These are phyloP conservation scores for Pangasius mekongensis DNA, from an alignment of 2,797 vertebrate genomes.

Conservation along the genomic window DNA sequence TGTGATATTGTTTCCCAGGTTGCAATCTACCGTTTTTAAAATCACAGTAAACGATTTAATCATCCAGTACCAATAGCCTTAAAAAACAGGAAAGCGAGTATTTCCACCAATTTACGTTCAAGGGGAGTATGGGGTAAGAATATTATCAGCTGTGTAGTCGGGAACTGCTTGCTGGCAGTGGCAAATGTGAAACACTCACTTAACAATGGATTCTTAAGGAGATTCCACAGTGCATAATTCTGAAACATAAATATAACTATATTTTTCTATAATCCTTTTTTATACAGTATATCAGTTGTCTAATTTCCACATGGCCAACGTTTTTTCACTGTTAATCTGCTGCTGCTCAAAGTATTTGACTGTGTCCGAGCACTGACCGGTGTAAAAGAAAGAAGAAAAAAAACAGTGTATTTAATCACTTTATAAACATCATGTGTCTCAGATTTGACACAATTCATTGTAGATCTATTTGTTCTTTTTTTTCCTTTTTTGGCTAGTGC, in stretches of 20 bases:
- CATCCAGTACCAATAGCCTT: neutral
- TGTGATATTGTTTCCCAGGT: neutral
- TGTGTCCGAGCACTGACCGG: neutral
- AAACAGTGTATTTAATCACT: neutral
- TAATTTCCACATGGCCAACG: neutral
- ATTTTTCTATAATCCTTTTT: neutral
- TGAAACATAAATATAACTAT: neutral
- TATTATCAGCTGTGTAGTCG: neutral
- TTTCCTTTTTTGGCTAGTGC: neutral
- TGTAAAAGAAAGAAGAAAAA: neutral
- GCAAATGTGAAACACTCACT: neutral
- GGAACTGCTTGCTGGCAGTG: neutral
- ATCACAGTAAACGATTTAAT: neutral
- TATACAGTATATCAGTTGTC: neutral
- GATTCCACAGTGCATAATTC: neutral
- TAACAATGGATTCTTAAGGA: neutral
- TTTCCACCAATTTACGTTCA: neutral
- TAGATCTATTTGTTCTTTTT: neutral
- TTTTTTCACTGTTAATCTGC: neutral
- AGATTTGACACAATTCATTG: neutral
- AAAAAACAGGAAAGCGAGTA: neutral
- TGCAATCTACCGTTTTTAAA: neutral
- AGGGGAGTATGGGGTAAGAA: no score
- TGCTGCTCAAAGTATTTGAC: neutral
- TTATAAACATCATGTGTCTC: neutral